Conservation (phyloP, 2,797 vertebrate genomes). For the Gila robusta region DNA sequence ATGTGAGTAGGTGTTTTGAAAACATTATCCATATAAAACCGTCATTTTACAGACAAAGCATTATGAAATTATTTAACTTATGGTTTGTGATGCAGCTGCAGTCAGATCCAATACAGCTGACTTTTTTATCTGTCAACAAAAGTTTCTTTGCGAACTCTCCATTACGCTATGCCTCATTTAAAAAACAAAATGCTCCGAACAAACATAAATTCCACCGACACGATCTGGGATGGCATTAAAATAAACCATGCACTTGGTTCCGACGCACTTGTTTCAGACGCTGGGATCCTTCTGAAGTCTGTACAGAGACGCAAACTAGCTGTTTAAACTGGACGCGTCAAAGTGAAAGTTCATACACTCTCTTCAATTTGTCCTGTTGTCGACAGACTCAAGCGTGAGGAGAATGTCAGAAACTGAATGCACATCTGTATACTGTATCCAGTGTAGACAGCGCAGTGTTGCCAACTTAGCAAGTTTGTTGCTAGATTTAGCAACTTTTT, state of each 20-base stretch:
- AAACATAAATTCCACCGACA: neutral
- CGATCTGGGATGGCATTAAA: neutral
- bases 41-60: too few species aligned
- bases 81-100: too few species aligned
- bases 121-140: neutral
- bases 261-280: fast-evolving
- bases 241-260: neutral
- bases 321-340: neutral
- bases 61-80: too few species aligned
- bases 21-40: too few species aligned
- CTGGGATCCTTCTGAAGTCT: neutral
- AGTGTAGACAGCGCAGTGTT: neutral
- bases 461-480: too few species aligned
- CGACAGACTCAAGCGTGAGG: neutral
- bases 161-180: neutral
- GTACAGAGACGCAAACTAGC: neutral
- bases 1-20: too few species aligned
- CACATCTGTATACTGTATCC: neutral
- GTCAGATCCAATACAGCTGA: too few species aligned
- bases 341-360: neutral
- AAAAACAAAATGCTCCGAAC: neutral
- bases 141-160: neutral
- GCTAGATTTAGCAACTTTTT: too few species aligned
- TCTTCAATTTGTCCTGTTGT: neutral
- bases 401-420: neutral